Conservation (phyloP, 2,888 invertebrate genomes). For the Sphaerophoria rueppellii region DNA sequence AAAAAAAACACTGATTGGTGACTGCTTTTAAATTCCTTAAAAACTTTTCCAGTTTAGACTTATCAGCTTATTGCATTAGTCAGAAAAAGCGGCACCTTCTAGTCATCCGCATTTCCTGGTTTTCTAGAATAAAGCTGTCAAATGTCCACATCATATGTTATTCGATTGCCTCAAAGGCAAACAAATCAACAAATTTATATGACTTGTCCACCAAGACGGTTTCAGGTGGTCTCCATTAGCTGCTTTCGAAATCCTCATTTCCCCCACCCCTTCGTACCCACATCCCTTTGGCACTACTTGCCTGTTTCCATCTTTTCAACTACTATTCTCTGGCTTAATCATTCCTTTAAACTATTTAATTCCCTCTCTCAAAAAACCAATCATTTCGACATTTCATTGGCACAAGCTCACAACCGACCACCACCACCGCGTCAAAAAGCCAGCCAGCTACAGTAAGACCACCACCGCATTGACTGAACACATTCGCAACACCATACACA, state of each 20-base stretch:
- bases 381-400: conserved; percentile 64
- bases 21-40: too few relatives aligned
- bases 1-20: too few relatives aligned
- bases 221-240: conserved; percentile 38
- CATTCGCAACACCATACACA: conserved; percentile 22
- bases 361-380: conserved; percentile 50
- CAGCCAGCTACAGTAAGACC: conserved; percentile 11
- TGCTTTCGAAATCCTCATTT: conserved; percentile 12
- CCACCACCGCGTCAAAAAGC: neutral
- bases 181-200: conserved; percentile 27
- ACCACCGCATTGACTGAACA: conserved; percentile 36
- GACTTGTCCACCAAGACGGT: neutral
- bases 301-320: conserved; percentile 4
- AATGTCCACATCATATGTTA: neutral
- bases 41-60: too few relatives aligned
- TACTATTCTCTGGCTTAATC: conserved; percentile 31
- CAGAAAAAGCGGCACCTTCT: too few relatives aligned
- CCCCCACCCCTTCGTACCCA: neutral
- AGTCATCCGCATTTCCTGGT: conserved; percentile 2
- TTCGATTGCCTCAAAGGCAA: conserved; percentile 11
- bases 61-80: too few relatives aligned
- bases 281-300: neutral
- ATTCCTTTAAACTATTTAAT: conserved; percentile 54
- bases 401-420: conserved; percentile 27
- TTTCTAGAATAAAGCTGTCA: neutral